These are phyloP conservation scores for Hozukius guyotensis DNA, from an alignment of 2,797 vertebrate genomes.

Conservation along the genomic window DNA sequence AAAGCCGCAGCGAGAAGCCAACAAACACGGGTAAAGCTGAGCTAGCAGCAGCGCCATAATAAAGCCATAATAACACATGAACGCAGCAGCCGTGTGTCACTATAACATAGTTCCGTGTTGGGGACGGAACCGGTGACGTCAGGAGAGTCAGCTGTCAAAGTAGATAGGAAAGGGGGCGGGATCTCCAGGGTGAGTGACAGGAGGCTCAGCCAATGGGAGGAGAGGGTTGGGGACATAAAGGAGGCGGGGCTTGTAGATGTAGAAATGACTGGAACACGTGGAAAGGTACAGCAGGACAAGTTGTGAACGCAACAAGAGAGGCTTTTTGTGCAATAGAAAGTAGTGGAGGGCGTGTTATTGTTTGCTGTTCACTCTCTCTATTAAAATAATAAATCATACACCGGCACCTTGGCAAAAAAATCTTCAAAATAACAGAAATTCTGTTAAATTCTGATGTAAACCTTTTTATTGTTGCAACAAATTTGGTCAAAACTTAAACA, in stretches of 20 bases:
- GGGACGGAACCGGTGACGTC: conserved; percentile 76
- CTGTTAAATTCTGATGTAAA: too few species aligned
- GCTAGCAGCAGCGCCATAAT: not conserved
- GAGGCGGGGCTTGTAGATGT: conserved; percentile 53
- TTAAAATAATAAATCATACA: too few species aligned
- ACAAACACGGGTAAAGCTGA: not conserved
- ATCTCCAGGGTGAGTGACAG: conserved; percentile 35
- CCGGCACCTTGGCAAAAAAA: too few species aligned
- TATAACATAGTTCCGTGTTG: conserved; percentile 81
- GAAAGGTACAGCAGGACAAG: conserved; percentile 62
- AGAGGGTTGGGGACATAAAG: not conserved
- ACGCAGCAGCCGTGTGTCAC: conserved; percentile 20
- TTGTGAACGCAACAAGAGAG: conserved; percentile 43
- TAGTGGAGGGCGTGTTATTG: conserved; percentile 54
- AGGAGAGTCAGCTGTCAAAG: conserved; percentile 20
- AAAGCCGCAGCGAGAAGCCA: too few species aligned
- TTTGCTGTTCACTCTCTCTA: not conserved
- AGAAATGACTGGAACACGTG: conserved; percentile 83
- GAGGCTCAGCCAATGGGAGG: conserved; percentile 51
- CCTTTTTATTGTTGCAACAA: too few species aligned
- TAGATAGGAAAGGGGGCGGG: not conserved
- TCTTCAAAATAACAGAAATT: too few species aligned
- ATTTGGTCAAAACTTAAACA: too few species aligned
- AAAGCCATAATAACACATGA: conserved; percentile 32
- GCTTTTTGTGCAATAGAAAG: conserved; percentile 70